A percentile compares a stretch with the other conserved stretches of the same genome.
Conservation (phyloP, 2,888 invertebrate genomes). For the Volucella zonaria region DNA sequence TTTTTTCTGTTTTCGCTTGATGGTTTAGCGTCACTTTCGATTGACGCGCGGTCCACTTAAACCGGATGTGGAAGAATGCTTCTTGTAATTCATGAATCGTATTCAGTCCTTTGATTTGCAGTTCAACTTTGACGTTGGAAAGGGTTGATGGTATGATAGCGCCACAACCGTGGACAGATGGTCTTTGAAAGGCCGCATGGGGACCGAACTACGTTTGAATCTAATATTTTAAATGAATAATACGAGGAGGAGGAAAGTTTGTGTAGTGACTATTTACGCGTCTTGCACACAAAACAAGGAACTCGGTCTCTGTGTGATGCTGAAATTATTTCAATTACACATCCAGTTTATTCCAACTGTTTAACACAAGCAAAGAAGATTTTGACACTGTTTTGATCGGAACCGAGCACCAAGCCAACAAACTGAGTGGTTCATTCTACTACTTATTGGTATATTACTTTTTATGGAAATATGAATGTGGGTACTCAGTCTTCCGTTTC, state of each 20-base stretch:
- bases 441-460: too few relatives aligned
- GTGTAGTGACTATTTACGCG: too few relatives aligned
- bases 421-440: too few relatives aligned
- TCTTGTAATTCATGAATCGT: constrained; percentile 44
- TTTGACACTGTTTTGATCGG: too few relatives aligned
- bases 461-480: too few relatives aligned
- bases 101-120: constrained; percentile 23
- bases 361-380: too few relatives aligned
- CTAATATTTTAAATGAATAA: neutral
- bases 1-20: neutral
- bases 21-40: constrained; percentile 41
- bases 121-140: constrained; percentile 17
- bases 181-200: constrained; percentile 20
- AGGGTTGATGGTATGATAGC: neutral
- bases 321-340: too few relatives aligned
- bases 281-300: too few relatives aligned
- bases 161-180: constrained; percentile 20
- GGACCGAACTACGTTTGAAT: constrained; percentile 21
- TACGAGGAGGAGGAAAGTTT: neutral
- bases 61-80: constrained; percentile 64
- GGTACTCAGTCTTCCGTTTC: too few relatives aligned
- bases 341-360: too few relatives aligned
- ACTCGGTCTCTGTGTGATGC: too few relatives aligned
- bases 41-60: constrained; percentile 47
- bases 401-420: too few relatives aligned